These are phyloP conservation scores for Lasioglossum marginatum DNA, from an alignment of 2,888 invertebrate species.

Conservation along the genomic window DNA sequence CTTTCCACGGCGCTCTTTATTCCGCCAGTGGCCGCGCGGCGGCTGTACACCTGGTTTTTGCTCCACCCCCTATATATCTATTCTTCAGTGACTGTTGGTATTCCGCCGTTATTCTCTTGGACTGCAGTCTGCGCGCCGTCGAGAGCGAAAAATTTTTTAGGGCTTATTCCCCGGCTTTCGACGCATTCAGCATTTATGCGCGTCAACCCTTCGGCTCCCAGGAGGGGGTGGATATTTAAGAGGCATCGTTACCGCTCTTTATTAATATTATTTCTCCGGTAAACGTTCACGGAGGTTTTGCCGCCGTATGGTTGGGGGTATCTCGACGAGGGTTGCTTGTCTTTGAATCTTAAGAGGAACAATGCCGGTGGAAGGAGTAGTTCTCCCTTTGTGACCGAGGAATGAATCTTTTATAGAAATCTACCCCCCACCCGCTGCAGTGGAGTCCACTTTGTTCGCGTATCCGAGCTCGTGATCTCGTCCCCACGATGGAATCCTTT, in stretches of 20 bases:
- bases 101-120: neutral
- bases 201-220: constrained; percentile 25
- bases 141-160: constrained; percentile 11
- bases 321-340: neutral
- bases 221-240: neutral
- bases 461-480: constrained; percentile 10
- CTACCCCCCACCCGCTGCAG: neutral
- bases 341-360: constrained; percentile 36
- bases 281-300: constrained; percentile 10
- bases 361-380: neutral
- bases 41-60: neutral
- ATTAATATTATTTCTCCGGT: constrained; percentile 30
- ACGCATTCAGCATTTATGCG: neutral
- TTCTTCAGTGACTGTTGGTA: constrained; percentile 9
- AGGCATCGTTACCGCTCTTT: constrained; percentile 23
- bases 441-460: constrained; percentile 4
- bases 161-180: neutral
- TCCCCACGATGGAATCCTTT: neutral
- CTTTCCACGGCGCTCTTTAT: constrained; percentile 34
- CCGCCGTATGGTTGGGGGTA: neutral
- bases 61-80: constrained; percentile 1
- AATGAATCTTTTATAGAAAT: constrained; percentile 42
- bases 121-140: neutral
- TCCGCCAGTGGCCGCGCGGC: constrained; percentile 14
- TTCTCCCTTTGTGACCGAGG: neutral